Evolutionary conservation across 2,888 invertebrate genomes (phyloP).

Genomic region (Lasioglossum morio): DNA sequence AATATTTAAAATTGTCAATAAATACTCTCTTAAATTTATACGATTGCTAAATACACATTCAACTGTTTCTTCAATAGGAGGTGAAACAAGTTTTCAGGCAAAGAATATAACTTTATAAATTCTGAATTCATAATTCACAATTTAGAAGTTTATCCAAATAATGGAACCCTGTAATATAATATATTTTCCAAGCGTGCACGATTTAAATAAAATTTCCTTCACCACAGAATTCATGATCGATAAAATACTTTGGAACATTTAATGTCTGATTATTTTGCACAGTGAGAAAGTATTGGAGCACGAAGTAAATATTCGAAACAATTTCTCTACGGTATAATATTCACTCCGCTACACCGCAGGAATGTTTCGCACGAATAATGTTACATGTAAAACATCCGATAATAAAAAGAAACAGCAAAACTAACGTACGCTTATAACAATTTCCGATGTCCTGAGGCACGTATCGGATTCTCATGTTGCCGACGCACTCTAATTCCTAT

Average conservation of each 20-base stretch:
- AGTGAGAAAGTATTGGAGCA: not conserved
- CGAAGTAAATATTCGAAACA: not conserved
- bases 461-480: slow-evolving; percentile 80
- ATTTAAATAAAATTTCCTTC: not conserved
- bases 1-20: not conserved
- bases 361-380: not conserved
- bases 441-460: slow-evolving; percentile 76
- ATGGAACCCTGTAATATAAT: not conserved
- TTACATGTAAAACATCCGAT: not conserved
- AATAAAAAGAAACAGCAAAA: not conserved
- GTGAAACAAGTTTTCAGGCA: not conserved
- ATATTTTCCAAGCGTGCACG: not conserved
- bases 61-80: not conserved
- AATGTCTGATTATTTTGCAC: not conserved
- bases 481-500: slow-evolving; percentile 39
- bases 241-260: not conserved
- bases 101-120: not conserved
- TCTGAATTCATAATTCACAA: not conserved
- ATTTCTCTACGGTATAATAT: not conserved
- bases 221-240: not conserved
- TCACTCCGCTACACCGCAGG: not conserved
- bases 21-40: not conserved
- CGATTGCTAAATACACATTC: not conserved
- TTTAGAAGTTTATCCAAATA: not conserved
- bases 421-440: slow-evolving; percentile 76